phyloP scores from a whole-genome alignment of 2,113 vertebrate species.

The Mustela lutreola region DNA sequence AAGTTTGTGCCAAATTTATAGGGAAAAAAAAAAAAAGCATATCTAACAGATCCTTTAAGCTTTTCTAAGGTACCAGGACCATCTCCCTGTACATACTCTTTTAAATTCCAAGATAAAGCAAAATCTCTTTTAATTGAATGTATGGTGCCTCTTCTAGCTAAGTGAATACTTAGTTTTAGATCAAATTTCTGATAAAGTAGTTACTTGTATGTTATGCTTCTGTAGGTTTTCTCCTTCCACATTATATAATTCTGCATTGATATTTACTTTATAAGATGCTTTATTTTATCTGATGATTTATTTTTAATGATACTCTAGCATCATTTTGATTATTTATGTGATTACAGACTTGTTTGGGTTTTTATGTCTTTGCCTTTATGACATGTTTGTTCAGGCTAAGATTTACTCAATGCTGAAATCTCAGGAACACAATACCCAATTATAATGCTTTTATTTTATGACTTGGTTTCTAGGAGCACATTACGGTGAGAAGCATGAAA shows the following conservation, averaged over 20 bases:
- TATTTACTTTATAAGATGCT: neutral
- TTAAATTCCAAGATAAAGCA: neutral
- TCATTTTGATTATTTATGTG: slow-evolving; percentile 10
- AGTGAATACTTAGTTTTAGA: neutral
- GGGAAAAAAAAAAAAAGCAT: neutral
- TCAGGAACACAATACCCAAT: neutral
- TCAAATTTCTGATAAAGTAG: neutral
- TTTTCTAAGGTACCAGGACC: neutral
- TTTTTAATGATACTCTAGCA: neutral
- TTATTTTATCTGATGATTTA: neutral
- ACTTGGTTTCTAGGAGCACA: neutral
- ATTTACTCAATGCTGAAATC: neutral
- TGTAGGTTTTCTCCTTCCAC: neutral
- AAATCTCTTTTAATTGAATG: neutral
- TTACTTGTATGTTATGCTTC: neutral
- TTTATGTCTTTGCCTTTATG: neutral
- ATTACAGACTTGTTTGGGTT: neutral
- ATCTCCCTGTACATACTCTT: neutral
- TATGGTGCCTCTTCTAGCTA: neutral
- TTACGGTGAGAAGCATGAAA: neutral
- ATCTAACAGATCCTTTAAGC: neutral
- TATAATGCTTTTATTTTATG: neutral
- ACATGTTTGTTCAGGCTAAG: neutral
- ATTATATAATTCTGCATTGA: neutral
- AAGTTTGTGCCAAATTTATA: slow-evolving; percentile 56